A percentile compares a stretch with the other conserved stretches of the same genome.
These are phyloP conservation scores for Lucilia sericata DNA, from an alignment of 1,140 invertebrate species.

Conservation along the genomic window DNA sequence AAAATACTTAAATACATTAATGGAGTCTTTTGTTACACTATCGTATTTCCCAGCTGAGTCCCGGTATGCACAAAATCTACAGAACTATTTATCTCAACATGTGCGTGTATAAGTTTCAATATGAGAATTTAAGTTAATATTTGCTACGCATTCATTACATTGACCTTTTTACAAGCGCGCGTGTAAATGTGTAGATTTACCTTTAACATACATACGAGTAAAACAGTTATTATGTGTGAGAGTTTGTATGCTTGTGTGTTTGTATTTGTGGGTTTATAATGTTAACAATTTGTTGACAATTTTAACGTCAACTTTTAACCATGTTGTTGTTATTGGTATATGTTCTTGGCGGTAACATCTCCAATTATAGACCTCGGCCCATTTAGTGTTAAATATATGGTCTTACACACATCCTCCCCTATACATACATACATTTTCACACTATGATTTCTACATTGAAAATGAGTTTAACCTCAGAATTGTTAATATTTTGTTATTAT, in stretches of 20 bases:
- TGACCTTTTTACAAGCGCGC: neutral
- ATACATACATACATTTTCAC: neutral
- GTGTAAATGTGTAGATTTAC: no score
- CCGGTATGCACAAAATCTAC: no score
- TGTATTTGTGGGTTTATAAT: neutral
- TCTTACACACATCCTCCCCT: no score
- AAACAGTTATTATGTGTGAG: no score
- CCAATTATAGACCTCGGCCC: neutral
- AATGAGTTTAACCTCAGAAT: neutral
- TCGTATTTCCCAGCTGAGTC: neutral
- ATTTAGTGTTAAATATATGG: neutral
- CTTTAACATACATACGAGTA: no score
- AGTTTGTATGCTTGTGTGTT: neutral
- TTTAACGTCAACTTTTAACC: neutral
- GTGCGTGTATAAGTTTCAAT: neutral
- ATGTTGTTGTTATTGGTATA: neutral
- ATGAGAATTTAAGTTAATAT: neutral
- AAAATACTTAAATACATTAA: neutral
- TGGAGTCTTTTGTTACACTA: neutral
- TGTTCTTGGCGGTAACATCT: neutral
- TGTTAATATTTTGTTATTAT: no score
- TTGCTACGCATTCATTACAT: neutral
- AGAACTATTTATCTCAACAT: no score
- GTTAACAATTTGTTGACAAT: constrained; percentile 1
- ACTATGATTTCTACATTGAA: neutral